phyloP scores from a whole-genome alignment of 2,113 vertebrate genomes.

The Dendropsophus ebraccatus region DNA sequence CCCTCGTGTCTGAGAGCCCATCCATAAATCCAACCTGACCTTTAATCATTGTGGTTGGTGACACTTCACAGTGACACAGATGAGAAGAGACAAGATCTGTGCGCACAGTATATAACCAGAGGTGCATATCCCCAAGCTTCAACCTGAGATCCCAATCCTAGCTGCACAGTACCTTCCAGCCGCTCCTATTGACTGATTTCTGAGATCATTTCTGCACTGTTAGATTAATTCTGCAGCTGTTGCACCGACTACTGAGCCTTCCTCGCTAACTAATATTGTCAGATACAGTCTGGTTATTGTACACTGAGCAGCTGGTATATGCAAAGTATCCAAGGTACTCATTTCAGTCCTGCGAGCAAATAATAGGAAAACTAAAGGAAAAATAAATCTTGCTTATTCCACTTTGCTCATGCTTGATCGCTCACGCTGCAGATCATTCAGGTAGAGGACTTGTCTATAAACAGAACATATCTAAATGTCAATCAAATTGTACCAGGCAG shows the following conservation, averaged over 20 bases:
- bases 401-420: no score
- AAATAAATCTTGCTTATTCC: neutral
- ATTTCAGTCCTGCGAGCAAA: neutral
- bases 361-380: neutral
- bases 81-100: slow-evolving; percentile 46
- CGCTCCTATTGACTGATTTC: slow-evolving; percentile 36
- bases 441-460: no score
- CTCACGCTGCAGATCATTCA: no score
- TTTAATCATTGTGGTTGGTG: slow-evolving; percentile 37
- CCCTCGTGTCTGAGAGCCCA: neutral
- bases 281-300: slow-evolving; percentile 52
- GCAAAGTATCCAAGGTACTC: slow-evolving; percentile 8
- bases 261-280: slow-evolving; percentile 51
- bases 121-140: slow-evolving; percentile 36
- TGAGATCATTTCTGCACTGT: slow-evolving; percentile 47
- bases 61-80: slow-evolving; percentile 49
- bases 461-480: no score
- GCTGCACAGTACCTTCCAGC: slow-evolving; percentile 17
- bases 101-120: slow-evolving; percentile 29
- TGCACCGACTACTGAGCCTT: slow-evolving; percentile 25
- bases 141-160: slow-evolving; percentile 34
- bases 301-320: slow-evolving; percentile 39
- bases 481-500: no score
- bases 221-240: slow-evolving; percentile 58
- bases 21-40: slow-evolving; percentile 44